Evolutionary conservation across 2,113 vertebrate genomes (phyloP).

Genomic region (Romanogobio albipinnatus): DNA sequence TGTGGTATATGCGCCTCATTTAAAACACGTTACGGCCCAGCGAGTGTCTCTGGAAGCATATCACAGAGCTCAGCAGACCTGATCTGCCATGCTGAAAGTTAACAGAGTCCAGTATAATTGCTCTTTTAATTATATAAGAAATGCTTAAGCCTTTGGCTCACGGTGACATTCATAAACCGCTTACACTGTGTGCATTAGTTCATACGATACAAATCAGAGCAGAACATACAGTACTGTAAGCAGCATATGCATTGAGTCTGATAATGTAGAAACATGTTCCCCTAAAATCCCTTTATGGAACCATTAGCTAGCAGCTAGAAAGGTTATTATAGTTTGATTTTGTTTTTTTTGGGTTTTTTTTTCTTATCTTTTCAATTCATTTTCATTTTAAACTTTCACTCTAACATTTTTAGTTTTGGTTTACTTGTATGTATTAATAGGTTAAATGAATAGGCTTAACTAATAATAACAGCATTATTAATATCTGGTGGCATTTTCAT

Average conservation of each 20-base stretch:
- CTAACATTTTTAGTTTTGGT: no score
- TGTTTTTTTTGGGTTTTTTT: not conserved
- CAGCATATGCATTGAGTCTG: not conserved
- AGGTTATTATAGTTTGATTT: not conserved
- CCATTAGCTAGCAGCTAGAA: not conserved
- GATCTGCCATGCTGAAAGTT: slow-evolving; percentile 40
- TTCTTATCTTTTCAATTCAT: not conserved
- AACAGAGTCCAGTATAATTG: slow-evolving; percentile 52
- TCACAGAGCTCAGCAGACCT: slow-evolving; percentile 29
- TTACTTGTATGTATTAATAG: no score
- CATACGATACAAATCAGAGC: slow-evolving; percentile 6
- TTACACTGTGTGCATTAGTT: slow-evolving; percentile 42
- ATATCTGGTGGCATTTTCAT: not conserved
- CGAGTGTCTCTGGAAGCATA: slow-evolving; percentile 24
- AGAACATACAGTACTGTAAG: not conserved
- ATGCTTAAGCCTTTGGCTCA: slow-evolving; percentile 53
- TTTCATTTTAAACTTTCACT: not conserved
- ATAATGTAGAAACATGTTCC: not conserved
- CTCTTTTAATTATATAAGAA: slow-evolving; percentile 56
- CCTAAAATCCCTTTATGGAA: not conserved
- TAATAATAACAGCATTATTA: not conserved
- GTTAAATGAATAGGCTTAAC: no score
- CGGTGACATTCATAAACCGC: slow-evolving; percentile 51
- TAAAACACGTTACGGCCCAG: slow-evolving; percentile 25
- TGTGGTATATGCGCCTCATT: slow-evolving; percentile 45